phyloP scores from a whole-genome alignment of 2,888 invertebrate species.

The Caenorhabditis sp. region DNA sequence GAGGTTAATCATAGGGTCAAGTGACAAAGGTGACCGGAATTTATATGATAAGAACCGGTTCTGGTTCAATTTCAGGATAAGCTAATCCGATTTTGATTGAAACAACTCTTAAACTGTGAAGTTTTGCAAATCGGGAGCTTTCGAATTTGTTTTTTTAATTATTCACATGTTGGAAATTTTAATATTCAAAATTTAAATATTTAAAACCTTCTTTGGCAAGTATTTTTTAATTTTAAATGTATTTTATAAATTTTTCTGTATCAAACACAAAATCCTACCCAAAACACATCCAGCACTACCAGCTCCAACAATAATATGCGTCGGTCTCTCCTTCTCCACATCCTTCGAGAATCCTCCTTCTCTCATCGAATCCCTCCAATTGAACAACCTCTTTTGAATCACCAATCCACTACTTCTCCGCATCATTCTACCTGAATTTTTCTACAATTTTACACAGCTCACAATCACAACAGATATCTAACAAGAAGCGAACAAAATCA shows the following conservation, averaged over 20 bases:
- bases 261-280: slow-evolving; percentile 36
- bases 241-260: not conserved
- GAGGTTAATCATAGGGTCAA: too few species aligned
- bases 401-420: not conserved
- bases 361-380: slow-evolving; percentile 38
- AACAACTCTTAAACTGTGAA: too few species aligned
- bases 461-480: not conserved
- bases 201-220: not conserved
- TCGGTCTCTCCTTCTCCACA: slow-evolving; percentile 51
- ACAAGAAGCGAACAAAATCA: slow-evolving; percentile 3
- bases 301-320: slow-evolving; percentile 74
- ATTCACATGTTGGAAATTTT: too few species aligned
- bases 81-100: too few species aligned
- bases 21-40: too few species aligned
- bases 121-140: too few species aligned
- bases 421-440: not conserved
- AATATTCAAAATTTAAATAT: too few species aligned
- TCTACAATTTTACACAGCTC: not conserved
- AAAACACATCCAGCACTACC: slow-evolving; percentile 75
- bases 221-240: too few species aligned
- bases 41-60: too few species aligned
- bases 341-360: slow-evolving; percentile 33
- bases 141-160: too few species aligned
- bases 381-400: slow-evolving; percentile 15
- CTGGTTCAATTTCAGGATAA: too few species aligned